phyloP scores from a whole-genome alignment of 2,888 invertebrate species.

The Ditylenchus weischeri region DNA sequence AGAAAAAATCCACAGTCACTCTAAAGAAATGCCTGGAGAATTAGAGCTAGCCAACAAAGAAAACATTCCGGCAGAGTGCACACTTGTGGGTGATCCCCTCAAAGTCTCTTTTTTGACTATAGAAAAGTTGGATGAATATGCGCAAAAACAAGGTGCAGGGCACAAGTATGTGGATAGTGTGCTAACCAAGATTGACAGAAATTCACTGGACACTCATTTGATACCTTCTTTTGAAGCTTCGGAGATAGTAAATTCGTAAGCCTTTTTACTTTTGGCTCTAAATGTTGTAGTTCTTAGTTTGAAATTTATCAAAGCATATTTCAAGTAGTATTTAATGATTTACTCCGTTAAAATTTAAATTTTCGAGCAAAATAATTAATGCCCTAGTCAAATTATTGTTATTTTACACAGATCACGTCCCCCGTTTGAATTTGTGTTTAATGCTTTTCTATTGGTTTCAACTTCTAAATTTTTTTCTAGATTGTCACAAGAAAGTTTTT shows the following conservation, averaged over 20 bases:
- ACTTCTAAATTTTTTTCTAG: too few relatives aligned
- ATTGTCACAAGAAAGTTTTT: not conserved
- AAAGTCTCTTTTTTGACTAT: conserved; percentile 29
- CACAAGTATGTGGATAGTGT: not conserved
- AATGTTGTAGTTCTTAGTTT: too few relatives aligned
- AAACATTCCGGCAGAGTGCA: conserved; percentile 11
- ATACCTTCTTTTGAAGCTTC: conserved; percentile 18
- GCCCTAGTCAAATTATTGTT: too few relatives aligned
- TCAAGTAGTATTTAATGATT: too few relatives aligned
- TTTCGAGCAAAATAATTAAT: too few relatives aligned
- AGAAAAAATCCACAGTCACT: not conserved
- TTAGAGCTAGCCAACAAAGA: conserved; percentile 12
- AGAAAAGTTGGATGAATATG: conserved; percentile 26
- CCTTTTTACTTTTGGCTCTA: not conserved
- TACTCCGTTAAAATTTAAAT: too few relatives aligned
- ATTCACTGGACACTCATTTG: conserved; percentile 13
- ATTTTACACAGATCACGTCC: too few relatives aligned
- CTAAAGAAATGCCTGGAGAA: not conserved
- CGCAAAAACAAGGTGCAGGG: conserved; percentile 13
- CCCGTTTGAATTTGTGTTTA: too few relatives aligned
- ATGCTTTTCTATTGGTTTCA: too few relatives aligned
- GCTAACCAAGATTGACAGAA: not conserved
- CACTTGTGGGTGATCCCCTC: conserved; percentile 23
- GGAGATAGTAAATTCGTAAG: conserved; percentile 19
- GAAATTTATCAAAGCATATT: too few relatives aligned